Evolutionary conservation across 2,888 invertebrate species (phyloP).

Genomic region (Stenodema calcarata): DNA sequence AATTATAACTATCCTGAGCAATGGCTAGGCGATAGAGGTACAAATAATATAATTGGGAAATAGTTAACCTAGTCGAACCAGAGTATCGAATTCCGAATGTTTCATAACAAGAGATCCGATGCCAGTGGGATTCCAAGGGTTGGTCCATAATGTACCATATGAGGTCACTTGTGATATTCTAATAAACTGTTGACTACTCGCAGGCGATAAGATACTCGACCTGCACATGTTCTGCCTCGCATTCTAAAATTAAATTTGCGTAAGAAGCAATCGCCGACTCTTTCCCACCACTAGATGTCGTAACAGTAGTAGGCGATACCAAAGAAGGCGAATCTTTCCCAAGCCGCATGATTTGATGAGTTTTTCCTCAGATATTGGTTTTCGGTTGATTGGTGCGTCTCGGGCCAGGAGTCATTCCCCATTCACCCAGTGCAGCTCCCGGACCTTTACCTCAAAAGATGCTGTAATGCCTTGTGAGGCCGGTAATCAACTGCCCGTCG

Average conservation of each 20-base stretch:
- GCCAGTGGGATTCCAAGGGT: too few relatives aligned
- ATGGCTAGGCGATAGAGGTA: too few relatives aligned
- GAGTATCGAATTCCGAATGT: too few relatives aligned
- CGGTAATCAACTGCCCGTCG: neutral
- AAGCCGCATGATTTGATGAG: neutral
- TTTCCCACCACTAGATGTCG: neutral
- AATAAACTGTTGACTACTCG: too few relatives aligned
- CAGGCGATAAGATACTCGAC: neutral
- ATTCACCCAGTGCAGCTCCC: neutral
- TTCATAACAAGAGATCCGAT: too few relatives aligned
- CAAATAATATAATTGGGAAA: too few relatives aligned
- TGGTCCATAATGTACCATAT: too few relatives aligned
- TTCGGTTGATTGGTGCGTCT: neutral
- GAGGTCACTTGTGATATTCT: too few relatives aligned
- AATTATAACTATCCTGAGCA: too few relatives aligned
- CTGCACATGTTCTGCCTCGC: neutral
- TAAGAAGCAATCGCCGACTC: neutral
- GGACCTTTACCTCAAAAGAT: neutral
- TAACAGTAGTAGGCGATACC: neutral
- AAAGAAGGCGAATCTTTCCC: neutral
- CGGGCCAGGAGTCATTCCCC: neutral
- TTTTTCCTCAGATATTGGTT: neutral
- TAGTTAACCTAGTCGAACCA: too few relatives aligned
- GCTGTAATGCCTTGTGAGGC: neutral
- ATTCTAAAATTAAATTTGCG: neutral